Evolutionary conservation across 2,888 invertebrate species (phyloP).

Genomic region (Perdita meconis): DNA sequence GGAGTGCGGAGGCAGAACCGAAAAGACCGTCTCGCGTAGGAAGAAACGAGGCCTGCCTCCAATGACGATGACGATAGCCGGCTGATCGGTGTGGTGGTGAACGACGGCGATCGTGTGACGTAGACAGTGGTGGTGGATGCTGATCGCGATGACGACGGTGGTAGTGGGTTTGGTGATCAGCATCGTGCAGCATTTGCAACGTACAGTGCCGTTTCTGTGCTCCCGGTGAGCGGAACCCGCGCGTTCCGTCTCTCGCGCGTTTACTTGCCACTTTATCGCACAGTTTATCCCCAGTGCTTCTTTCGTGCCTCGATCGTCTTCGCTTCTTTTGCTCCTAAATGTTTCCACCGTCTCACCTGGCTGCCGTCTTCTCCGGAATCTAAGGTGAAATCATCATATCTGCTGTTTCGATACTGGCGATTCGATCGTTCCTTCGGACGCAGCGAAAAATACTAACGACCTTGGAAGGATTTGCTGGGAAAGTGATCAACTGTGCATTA

Average conservation of each 20-base stretch:
- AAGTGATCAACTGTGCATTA: no score
- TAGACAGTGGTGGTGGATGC: constrained; percentile 61
- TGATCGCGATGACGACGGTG: constrained; percentile 60
- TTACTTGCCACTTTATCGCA: neutral
- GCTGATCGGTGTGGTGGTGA: constrained; percentile 48
- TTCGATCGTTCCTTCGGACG: no score
- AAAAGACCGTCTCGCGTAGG: constrained; percentile 69
- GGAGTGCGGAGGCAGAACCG: constrained; percentile 46
- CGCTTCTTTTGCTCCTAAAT: neutral
- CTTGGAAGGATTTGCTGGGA: no score
- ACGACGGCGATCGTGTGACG: constrained; percentile 61
- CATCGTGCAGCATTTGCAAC: constrained; percentile 73
- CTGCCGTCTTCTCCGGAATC: constrained; percentile 7
- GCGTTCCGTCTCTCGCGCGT: constrained; percentile 33
- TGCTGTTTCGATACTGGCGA: no score
- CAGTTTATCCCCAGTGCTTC: constrained; percentile 3
- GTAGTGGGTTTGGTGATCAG: constrained; percentile 58
- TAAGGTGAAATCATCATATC: constrained; percentile 16
- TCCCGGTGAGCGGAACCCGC: constrained; percentile 73
- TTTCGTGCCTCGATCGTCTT: neutral
- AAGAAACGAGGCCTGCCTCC: constrained; percentile 65
- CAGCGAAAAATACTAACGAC: no score
- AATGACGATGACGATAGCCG: constrained; percentile 56
- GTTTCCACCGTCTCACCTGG: neutral
- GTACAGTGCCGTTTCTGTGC: constrained; percentile 78